Conservation (phyloP, 2,888 invertebrate genomes). For the Latrodectus elegans region DNA sequence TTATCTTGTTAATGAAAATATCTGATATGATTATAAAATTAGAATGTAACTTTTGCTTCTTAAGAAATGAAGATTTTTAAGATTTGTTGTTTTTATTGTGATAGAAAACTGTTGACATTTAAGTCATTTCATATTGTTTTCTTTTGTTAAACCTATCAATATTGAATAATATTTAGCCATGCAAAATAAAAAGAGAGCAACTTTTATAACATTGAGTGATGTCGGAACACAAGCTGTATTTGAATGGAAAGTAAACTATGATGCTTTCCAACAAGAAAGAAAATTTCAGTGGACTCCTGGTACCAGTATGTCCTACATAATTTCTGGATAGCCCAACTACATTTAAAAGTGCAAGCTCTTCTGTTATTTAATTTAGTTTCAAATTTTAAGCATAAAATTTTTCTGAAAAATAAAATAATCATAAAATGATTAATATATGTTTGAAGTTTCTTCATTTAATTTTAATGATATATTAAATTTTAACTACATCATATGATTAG, state of each 20-base stretch:
- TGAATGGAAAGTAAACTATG: constrained; percentile 13
- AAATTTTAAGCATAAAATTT: neutral
- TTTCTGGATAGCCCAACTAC: neutral
- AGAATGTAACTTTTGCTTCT: too few species aligned
- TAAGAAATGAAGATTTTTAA: too few species aligned
- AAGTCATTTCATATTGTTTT: neutral
- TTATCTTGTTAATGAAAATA: too few species aligned
- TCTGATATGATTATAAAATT: too few species aligned
- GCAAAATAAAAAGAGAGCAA: constrained; percentile 13
- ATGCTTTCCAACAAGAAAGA: neutral
- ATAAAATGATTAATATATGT: too few species aligned
- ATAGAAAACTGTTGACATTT: too few species aligned
- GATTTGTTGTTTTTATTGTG: too few species aligned
- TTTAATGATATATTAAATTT: too few species aligned
- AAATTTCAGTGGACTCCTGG: neutral
- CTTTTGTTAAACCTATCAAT: neutral
- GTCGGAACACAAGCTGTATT: constrained; percentile 12
- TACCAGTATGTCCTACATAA: neutral
- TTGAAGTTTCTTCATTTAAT: too few species aligned
- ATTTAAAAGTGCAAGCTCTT: neutral
- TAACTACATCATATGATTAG: too few species aligned
- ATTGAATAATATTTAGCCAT: neutral
- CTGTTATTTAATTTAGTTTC: neutral
- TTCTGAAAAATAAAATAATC: neutral
- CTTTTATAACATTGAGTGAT: constrained; percentile 3